These are phyloP conservation scores for Uropsilus gracilis DNA, from an alignment of 2,113 vertebrate genomes.

Conservation along the genomic window DNA sequence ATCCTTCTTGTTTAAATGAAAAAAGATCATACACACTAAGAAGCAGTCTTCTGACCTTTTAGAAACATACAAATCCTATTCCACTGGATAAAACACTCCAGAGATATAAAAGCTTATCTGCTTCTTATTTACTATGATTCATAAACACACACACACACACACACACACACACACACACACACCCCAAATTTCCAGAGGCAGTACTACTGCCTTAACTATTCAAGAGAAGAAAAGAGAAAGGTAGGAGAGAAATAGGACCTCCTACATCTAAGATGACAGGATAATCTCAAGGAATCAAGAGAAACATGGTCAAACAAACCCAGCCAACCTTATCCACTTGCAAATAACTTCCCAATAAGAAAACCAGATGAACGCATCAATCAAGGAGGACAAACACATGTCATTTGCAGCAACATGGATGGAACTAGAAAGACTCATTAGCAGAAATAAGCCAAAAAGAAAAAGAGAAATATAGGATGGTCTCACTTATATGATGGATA, in stretches of 20 bases:
- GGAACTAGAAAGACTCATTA: too few species aligned
- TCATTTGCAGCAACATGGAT: too few species aligned
- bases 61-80: background rate
- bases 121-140: background rate
- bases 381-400: too few species aligned
- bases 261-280: background rate
- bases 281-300: slow-evolving; percentile 4
- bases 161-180: background rate
- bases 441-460: too few species aligned
- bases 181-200: background rate
- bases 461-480: too few species aligned
- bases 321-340: background rate
- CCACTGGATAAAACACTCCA: background rate
- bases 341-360: slow-evolving; percentile 46
- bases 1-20: background rate
- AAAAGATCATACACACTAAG: background rate
- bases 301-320: background rate
- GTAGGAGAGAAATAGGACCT: background rate
- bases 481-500: too few species aligned
- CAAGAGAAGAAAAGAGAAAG: background rate
- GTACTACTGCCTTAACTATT: background rate
- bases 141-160: background rate
- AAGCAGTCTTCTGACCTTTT: background rate
- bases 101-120: background rate
- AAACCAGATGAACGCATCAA: background rate